Percentiles rank a stretch among this genome's conserved stretches.
Evolutionary conservation across 2,888 invertebrate species (phyloP).

Genomic region (Drosophila mercatorum): DNA sequence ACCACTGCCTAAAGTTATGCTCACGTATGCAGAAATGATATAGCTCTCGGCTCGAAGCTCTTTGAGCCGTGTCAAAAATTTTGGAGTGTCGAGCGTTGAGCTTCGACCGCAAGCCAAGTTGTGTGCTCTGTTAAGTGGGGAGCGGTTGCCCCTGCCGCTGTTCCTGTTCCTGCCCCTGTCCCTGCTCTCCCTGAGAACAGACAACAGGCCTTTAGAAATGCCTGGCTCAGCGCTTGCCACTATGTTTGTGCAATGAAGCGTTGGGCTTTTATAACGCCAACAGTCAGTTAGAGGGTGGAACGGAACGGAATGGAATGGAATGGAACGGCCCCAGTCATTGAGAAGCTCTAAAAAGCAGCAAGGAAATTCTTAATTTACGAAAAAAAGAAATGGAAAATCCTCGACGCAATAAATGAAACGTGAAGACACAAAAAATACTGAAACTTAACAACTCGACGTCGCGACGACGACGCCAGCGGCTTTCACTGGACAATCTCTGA

Average conservation of each 20-base stretch:
- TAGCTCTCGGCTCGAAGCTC: constrained; percentile 31
- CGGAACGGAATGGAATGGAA: constrained; percentile 3
- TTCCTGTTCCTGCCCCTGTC: neutral
- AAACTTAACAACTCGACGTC: constrained; percentile 59
- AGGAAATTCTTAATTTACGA: constrained; percentile 72
- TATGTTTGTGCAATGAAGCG: constrained; percentile 78
- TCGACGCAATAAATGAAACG: constrained; percentile 74
- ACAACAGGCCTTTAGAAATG: constrained; percentile 56
- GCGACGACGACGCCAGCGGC: constrained; percentile 12
- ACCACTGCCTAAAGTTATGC: constrained; percentile 40
- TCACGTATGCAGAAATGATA: constrained; percentile 68
- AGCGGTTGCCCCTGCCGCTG: constrained; percentile 25
- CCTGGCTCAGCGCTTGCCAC: constrained; percentile 40
- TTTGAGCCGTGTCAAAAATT: constrained; percentile 44
- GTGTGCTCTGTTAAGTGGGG: constrained; percentile 65
- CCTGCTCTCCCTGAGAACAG: neutral
- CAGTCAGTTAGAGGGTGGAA: constrained; percentile 61
- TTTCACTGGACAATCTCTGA: constrained; percentile 58
- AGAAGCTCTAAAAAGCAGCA: constrained; percentile 67
- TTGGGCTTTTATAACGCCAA: constrained; percentile 78
- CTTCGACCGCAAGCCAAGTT: constrained; percentile 64
- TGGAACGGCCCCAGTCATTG: constrained; percentile 53
- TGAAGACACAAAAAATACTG: constrained; percentile 49
- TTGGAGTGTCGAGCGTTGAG: constrained; percentile 46
- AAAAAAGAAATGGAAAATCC: constrained; percentile 48